Evolutionary conservation across 2,888 invertebrate species (phyloP).

Genomic region (Lithosia quadra): DNA sequence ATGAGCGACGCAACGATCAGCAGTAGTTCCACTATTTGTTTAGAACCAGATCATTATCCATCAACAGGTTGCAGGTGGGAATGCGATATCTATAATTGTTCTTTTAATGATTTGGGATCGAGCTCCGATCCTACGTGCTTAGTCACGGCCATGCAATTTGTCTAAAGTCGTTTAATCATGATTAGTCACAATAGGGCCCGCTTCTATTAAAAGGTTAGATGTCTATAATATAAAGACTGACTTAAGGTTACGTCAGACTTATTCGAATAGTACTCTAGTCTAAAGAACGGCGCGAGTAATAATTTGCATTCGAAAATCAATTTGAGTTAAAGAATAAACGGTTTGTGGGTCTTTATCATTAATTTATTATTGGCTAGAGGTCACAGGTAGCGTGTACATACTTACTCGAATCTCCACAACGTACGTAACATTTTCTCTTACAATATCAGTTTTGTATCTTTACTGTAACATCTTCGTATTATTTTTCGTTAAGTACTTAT

Average conservation of each 20-base stretch:
- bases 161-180: slow-evolving; percentile 87
- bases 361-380: neutral
- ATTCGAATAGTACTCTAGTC: neutral
- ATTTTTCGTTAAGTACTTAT: neutral
- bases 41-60: slow-evolving; percentile 83
- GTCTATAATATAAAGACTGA: slow-evolving; percentile 73
- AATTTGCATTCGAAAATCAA: neutral
- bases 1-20: slow-evolving; percentile 57
- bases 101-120: slow-evolving; percentile 86
- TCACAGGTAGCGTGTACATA: neutral
- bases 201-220: slow-evolving; percentile 81
- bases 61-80: slow-evolving; percentile 85
- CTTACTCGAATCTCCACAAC: neutral
- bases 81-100: slow-evolving; percentile 86
- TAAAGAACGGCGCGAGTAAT: neutral
- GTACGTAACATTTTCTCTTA: neutral
- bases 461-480: neutral
- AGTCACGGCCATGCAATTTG: slow-evolving; percentile 87
- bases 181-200: slow-evolving; percentile 85
- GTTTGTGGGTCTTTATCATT: neutral
- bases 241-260: slow-evolving; percentile 38
- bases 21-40: slow-evolving; percentile 79
- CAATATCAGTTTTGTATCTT: neutral
- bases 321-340: neutral
- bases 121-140: slow-evolving; percentile 78